These are phyloP conservation scores for Athene cunicularia DNA, from an alignment of 2,113 vertebrate species.

Conservation along the genomic window DNA sequence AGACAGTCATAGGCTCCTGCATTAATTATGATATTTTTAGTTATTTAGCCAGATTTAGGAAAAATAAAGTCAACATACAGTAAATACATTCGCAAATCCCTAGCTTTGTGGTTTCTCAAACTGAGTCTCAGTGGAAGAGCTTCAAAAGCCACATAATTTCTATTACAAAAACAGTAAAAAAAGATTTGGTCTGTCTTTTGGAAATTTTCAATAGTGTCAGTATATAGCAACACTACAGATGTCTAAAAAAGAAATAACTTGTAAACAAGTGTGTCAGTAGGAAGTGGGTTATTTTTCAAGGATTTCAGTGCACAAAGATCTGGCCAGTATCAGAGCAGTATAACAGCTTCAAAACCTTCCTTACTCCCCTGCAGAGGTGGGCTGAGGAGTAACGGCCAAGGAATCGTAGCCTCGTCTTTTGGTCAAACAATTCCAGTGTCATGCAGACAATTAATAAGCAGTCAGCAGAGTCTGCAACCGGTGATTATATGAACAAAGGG, in stretches of 20 bases:
- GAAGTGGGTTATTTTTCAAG: background rate
- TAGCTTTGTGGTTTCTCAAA: slow-evolving; percentile 55
- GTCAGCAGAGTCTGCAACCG: background rate
- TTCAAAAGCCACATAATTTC: slow-evolving; percentile 46
- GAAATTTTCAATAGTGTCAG: background rate
- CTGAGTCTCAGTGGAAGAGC: slow-evolving; percentile 25
- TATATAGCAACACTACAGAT: background rate
- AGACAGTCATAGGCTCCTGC: background rate
- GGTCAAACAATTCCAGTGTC: slow-evolving; percentile 34
- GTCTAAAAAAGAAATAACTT: background rate
- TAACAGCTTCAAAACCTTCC: background rate
- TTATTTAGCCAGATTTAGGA: slow-evolving; percentile 53
- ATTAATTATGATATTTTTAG: slow-evolving; percentile 64
- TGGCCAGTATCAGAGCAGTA: background rate
- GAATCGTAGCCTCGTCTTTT: background rate
- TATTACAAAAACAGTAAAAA: slow-evolving; percentile 40
- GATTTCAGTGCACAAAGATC: background rate
- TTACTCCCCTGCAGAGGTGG: background rate
- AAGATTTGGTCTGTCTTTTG: slow-evolving; percentile 9
- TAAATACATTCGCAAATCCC: slow-evolving; percentile 52
- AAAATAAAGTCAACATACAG: slow-evolving; percentile 55
- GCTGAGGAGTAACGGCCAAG: background rate
- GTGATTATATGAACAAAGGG: slow-evolving; percentile 55
- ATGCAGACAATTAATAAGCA: slow-evolving; percentile 50
- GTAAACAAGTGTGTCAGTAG: background rate